Evolutionary conservation across 2,113 vertebrate species (phyloP).

Genomic region (Malurus cyaneus): DNA sequence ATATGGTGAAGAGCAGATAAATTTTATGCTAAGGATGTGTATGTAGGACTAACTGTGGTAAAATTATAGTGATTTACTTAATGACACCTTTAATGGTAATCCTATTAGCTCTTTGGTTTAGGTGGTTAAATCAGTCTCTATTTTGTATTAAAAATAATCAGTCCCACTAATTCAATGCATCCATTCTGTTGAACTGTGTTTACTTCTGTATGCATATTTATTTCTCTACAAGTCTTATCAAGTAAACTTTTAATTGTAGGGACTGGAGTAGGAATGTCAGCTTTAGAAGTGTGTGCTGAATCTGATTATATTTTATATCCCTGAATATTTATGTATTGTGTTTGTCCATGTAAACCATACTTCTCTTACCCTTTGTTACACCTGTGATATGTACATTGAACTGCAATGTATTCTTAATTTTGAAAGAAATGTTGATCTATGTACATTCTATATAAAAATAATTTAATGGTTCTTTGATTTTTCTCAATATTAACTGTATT

Average conservation of each 20-base stretch:
- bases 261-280: not conserved
- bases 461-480: not conserved
- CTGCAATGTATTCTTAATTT: not conserved
- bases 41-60: not conserved
- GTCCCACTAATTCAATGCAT: not conserved
- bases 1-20: not conserved
- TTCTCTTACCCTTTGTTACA: not conserved
- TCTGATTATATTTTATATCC: not conserved
- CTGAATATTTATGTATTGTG: not conserved
- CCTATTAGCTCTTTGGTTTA: not conserved
- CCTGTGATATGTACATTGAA: not conserved
- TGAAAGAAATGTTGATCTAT: not conserved
- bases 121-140: not conserved
- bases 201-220: not conserved
- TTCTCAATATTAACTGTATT: not conserved
- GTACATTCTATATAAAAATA: not conserved
- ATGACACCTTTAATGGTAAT: not conserved
- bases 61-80: not conserved
- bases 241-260: not conserved
- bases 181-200: not conserved
- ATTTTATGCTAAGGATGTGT: not conserved
- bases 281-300: not conserved
- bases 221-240: not conserved
- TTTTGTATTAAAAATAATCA: not conserved
- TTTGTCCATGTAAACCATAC: not conserved